phyloP scores from a whole-genome alignment of 2,113 vertebrate genomes.

The Seriola aureovittata region DNA sequence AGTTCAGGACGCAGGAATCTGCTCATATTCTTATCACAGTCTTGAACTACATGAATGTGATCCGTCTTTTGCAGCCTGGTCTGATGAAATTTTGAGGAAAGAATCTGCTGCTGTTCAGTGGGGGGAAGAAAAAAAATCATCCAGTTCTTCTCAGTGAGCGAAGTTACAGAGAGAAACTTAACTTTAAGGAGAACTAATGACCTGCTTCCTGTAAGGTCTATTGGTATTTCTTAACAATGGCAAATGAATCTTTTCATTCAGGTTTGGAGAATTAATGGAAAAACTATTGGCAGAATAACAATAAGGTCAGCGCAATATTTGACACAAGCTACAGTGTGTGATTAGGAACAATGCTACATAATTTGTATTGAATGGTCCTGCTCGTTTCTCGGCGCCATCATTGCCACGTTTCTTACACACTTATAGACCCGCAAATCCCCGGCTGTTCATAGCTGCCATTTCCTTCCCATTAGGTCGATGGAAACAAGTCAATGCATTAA shows the following conservation, averaged over 20 bases:
- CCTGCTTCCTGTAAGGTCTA: not conserved
- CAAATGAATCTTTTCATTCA: slow-evolving; percentile 17
- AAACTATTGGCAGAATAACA: slow-evolving; percentile 45
- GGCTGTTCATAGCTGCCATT: slow-evolving; percentile 22
- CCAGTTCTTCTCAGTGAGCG: not conserved
- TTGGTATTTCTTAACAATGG: slow-evolving; percentile 18
- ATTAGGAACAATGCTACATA: slow-evolving; percentile 41
- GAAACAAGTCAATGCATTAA: not conserved
- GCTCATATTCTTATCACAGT: not conserved
- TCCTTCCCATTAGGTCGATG: slow-evolving; percentile 9
- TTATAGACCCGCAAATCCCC: slow-evolving; percentile 41
- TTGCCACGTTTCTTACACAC: slow-evolving; percentile 37
- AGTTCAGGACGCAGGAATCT: not conserved
- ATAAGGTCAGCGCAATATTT: slow-evolving; percentile 25
- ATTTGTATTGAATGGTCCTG: slow-evolving; percentile 48
- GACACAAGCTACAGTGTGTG: slow-evolving; percentile 39
- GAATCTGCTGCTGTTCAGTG: not conserved
- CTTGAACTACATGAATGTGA: not conserved
- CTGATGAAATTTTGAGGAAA: not conserved
- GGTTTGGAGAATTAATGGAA: slow-evolving; percentile 38
- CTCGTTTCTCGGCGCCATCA: slow-evolving; percentile 21
- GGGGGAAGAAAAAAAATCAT: not conserved
- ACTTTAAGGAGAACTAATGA: slow-evolving; percentile 1
- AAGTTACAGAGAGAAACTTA: not conserved
- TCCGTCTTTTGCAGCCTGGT: not conserved